Evolutionary conservation across 2,113 vertebrate genomes (phyloP).

Genomic region (Takifugu flavidus): DNA sequence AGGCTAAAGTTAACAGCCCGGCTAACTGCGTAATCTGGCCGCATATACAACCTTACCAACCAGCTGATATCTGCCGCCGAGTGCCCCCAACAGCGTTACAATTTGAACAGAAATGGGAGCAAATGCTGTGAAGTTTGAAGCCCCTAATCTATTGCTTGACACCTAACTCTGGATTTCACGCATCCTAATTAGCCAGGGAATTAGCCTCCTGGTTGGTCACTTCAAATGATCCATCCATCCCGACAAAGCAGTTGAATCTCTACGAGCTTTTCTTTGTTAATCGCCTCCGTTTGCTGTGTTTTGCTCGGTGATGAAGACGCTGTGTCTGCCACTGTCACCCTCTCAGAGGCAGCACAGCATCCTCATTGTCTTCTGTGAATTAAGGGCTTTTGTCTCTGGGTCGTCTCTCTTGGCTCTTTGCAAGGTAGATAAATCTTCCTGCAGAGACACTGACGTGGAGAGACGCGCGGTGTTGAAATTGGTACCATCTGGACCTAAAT

Average conservation of each 20-base stretch:
- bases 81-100: neutral
- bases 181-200: constrained; percentile 16
- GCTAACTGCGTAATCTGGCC: constrained; percentile 13
- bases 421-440: neutral
- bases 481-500: too few species aligned
- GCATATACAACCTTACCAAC: constrained; percentile 14
- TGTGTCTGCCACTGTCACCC: constrained; percentile 12
- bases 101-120: neutral
- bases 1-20: constrained; percentile 42
- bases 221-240: too few species aligned
- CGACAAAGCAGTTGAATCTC: too few species aligned
- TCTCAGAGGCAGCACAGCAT: constrained; percentile 21
- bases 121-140: constrained; percentile 18
- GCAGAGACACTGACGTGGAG: too few species aligned
- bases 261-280: neutral
- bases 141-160: constrained; percentile 16
- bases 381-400: constrained; percentile 3
- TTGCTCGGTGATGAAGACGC: constrained; percentile 11
- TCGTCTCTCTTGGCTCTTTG: neutral
- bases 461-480: too few species aligned
- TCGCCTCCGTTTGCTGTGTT: constrained; percentile 17
- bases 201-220: constrained; percentile 12
- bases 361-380: constrained; percentile 11
- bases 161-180: constrained; percentile 3
- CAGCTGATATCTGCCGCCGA: constrained; percentile 16